Evolutionary conservation across 1,140 invertebrate genomes (phyloP).

Genomic region (Mactra quadrangularis): DNA sequence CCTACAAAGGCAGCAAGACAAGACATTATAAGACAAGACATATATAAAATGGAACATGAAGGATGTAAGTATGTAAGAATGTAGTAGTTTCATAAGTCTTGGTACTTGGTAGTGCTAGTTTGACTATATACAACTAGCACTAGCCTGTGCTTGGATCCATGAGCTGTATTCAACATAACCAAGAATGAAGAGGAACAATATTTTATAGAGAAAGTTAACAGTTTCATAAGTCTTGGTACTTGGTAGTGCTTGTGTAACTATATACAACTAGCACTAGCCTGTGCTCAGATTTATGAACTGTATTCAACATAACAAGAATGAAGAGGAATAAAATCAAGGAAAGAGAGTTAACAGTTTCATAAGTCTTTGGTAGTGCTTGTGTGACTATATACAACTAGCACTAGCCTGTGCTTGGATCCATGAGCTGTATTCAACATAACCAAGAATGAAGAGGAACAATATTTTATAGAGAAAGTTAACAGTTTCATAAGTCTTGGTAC

Average conservation of each 20-base stretch:
- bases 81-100: background rate
- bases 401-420: conserved; percentile 38
- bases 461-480: background rate
- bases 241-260: conserved; percentile 9
- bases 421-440: background rate
- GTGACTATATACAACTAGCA: conserved; percentile 26
- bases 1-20: background rate
- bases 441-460: background rate
- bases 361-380: conserved; percentile 25
- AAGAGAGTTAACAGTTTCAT: conserved; percentile 4
- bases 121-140: conserved; percentile 18
- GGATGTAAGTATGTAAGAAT: background rate
- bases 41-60: background rate
- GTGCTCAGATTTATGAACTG: background rate
- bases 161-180: background rate
- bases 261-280: conserved; percentile 26
- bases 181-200: background rate
- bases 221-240: conserved; percentile 8
- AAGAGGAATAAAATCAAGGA: background rate
- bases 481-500: conserved; percentile 8
- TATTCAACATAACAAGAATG: background rate
- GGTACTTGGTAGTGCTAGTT: conserved; percentile 11
- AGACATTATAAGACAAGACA: too few relatives aligned
- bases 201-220: background rate
- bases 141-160: conserved; percentile 7